phyloP scores from a whole-genome alignment of 2,888 invertebrate species.

The Nycteola revayana region DNA sequence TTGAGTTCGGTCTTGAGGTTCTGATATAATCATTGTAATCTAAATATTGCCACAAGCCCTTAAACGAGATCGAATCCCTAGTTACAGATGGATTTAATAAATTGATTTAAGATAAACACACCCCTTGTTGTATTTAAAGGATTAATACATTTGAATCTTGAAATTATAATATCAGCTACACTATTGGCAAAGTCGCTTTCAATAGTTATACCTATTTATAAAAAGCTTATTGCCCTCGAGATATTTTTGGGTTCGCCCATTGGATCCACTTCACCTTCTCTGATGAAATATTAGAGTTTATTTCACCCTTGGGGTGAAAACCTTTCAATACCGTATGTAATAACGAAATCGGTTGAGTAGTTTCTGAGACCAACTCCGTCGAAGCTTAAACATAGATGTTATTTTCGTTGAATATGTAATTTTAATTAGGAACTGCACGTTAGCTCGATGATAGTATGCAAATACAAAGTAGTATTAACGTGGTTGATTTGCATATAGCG shows the following conservation, averaged over 20 bases:
- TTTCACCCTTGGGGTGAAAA: constrained; percentile 22
- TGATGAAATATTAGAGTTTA: constrained; percentile 31
- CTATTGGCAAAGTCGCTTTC: constrained; percentile 18
- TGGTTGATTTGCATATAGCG: constrained; percentile 20
- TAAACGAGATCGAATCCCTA: constrained; percentile 50
- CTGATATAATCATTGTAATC: constrained; percentile 44
- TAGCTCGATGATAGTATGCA: constrained; percentile 17
- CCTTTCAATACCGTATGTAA: constrained; percentile 30
- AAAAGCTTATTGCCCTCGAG: constrained; percentile 24
- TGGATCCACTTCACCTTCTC: constrained; percentile 19
- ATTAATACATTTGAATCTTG: constrained; percentile 30
- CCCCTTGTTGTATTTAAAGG: constrained; percentile 35
- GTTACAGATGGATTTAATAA: constrained; percentile 40
- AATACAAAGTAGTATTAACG: constrained; percentile 21
- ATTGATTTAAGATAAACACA: constrained; percentile 51
- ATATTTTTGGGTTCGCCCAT: constrained; percentile 27
- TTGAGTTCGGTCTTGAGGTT: constrained; percentile 21
- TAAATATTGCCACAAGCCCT: constrained; percentile 56
- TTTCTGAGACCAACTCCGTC: constrained; percentile 16
- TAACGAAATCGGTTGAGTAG: constrained; percentile 27
- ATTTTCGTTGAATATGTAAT: constrained; percentile 8
- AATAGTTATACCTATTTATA: constrained; percentile 22
- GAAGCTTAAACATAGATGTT: constrained; percentile 11
- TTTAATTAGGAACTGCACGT: constrained; percentile 10
- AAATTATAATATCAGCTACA: constrained; percentile 18